Evolutionary conservation across 2,888 invertebrate genomes (phyloP).

Genomic region (Catocala nupta): DNA sequence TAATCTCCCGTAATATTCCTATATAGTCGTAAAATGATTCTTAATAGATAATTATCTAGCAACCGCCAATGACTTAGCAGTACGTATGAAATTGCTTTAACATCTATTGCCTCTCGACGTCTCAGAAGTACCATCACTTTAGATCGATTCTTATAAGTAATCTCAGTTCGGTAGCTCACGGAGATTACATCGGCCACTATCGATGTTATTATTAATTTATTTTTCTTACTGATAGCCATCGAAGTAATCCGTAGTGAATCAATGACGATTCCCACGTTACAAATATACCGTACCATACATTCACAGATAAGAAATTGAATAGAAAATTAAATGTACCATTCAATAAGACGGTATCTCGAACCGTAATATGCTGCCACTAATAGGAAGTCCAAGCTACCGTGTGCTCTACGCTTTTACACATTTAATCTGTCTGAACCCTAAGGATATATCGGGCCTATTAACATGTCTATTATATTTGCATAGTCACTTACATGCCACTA

Average conservation of each 20-base stretch:
- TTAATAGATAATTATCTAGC: slow-evolving; percentile 7
- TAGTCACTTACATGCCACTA: slow-evolving; percentile 19
- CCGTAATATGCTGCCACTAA: slow-evolving; percentile 53
- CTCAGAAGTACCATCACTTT: slow-evolving; percentile 41
- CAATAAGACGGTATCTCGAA: slow-evolving; percentile 62
- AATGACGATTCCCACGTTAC: slow-evolving; percentile 82
- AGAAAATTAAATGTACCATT: slow-evolving; percentile 78
- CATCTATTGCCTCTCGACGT: slow-evolving; percentile 39
- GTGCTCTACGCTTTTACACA: slow-evolving; percentile 26
- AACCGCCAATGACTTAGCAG: slow-evolving; percentile 34
- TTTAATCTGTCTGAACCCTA: slow-evolving; percentile 11
- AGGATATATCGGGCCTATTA: slow-evolving; percentile 17
- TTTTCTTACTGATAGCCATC: slow-evolving; percentile 78
- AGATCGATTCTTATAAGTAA: slow-evolving; percentile 48
- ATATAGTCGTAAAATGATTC: not conserved
- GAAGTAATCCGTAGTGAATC: slow-evolving; percentile 76
- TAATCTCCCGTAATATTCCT: not conserved
- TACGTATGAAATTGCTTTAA: slow-evolving; percentile 10
- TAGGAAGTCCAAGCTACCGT: slow-evolving; percentile 36
- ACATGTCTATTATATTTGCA: slow-evolving; percentile 33
- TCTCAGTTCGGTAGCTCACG: slow-evolving; percentile 64
- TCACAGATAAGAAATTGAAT: slow-evolving; percentile 80
- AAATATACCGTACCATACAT: slow-evolving; percentile 69
- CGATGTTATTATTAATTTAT: slow-evolving; percentile 80
- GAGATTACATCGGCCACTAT: slow-evolving; percentile 74